Evolutionary conservation across 2,888 invertebrate genomes (phyloP).

Genomic region (Biston stratarius): DNA sequence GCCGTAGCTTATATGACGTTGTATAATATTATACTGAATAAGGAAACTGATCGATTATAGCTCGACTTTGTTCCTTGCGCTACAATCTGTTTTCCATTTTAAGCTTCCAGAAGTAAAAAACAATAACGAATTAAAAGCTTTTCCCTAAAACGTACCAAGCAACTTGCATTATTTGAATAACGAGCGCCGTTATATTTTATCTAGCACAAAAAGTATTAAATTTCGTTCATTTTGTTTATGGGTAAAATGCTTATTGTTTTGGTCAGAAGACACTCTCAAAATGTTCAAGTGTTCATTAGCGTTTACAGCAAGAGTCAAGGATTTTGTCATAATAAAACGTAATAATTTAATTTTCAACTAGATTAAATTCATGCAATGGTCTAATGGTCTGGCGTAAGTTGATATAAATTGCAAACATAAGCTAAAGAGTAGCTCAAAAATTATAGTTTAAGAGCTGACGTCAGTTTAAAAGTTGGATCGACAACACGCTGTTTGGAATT

Average conservation of each 20-base stretch:
- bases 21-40: too few species aligned
- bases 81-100: too few species aligned
- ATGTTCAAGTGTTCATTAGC: background rate
- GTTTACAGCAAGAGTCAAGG: background rate
- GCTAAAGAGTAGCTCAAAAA: constrained; percentile 8
- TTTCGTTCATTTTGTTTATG: constrained; percentile 1
- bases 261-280: background rate
- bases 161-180: background rate
- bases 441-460: constrained; percentile 10
- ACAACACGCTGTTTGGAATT: too few species aligned
- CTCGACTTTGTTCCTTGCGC: too few species aligned
- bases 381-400: constrained; percentile 20
- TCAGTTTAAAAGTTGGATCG: background rate
- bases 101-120: too few species aligned
- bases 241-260: background rate
- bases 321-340: constrained; percentile 6
- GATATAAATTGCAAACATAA: constrained; percentile 21
- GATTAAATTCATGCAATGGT: constrained; percentile 19
- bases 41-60: too few species aligned
- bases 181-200: background rate
- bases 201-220: background rate
- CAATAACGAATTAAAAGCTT: too few species aligned
- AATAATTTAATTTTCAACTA: constrained; percentile 12
- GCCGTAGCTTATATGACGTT: too few species aligned
- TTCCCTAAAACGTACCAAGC: too few species aligned